Evolutionary conservation across 2,888 invertebrate genomes (phyloP).

Genomic region (Diarsia brunnea): DNA sequence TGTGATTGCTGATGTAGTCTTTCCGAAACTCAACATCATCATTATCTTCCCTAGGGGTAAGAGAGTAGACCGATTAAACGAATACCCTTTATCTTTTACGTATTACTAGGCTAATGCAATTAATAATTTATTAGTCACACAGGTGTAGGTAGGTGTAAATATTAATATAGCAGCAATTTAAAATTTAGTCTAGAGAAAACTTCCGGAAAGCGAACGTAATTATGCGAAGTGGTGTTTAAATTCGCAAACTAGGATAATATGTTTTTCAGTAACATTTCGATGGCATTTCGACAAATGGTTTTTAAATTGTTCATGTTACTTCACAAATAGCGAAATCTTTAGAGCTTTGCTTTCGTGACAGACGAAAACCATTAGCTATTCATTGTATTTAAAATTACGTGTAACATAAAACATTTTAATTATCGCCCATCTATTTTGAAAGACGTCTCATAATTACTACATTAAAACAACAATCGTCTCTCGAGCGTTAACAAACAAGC

Average conservation of each 20-base stretch:
- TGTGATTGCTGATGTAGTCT: background rate
- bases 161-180: background rate
- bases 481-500: slow-evolving; percentile 46
- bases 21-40: background rate
- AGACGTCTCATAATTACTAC: slow-evolving; percentile 49
- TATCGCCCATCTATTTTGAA: slow-evolving; percentile 30
- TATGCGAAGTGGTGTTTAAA: slow-evolving; percentile 1
- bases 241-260: background rate
- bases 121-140: background rate
- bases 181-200: slow-evolving; percentile 1
- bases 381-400: slow-evolving; percentile 28
- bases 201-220: background rate
- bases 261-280: slow-evolving; percentile 13
- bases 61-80: background rate
- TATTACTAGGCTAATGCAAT: background rate
- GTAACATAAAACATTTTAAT: slow-evolving; percentile 26
- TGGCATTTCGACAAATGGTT: background rate
- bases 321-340: slow-evolving; percentile 9
- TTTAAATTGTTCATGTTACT: slow-evolving; percentile 1
- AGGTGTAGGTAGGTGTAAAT: background rate
- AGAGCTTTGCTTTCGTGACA: slow-evolving; percentile 12
- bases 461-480: slow-evolving; percentile 47
- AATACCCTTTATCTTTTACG: too few relatives aligned
- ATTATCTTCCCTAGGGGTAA: too few relatives aligned
- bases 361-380: slow-evolving; percentile 39